phyloP scores from a whole-genome alignment of 2,888 invertebrate genomes.

The Synanthedon formicaeformis region DNA sequence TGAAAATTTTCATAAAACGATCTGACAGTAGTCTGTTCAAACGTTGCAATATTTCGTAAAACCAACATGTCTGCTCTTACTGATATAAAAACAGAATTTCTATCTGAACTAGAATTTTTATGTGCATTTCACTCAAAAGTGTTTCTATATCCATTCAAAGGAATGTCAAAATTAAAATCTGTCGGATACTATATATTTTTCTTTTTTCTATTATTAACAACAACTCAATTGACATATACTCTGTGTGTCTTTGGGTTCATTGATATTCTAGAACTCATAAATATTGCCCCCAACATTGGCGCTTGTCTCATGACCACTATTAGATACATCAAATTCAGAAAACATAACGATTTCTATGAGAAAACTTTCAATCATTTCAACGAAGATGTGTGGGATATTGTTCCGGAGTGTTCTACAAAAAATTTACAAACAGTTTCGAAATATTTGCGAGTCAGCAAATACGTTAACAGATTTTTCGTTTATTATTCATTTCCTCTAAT shows the following conservation, averaged over 20 bases:
- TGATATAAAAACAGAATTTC: not conserved
- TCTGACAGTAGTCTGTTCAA: too few species aligned
- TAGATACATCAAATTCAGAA: conserved; percentile 36
- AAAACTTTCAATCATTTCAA: conserved; percentile 33
- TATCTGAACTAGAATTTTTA: conserved; percentile 28
- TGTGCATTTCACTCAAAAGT: conserved; percentile 26
- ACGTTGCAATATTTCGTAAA: not conserved
- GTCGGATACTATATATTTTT: conserved; percentile 22
- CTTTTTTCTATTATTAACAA: conserved; percentile 25
- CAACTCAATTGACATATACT: conserved; percentile 29
- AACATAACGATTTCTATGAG: conserved; percentile 26
- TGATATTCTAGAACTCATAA: conserved; percentile 41
- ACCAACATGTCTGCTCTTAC: not conserved
- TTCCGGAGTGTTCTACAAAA: conserved; percentile 17
- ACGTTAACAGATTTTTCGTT: conserved; percentile 29
- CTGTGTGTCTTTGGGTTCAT: conserved; percentile 25
- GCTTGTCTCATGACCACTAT: conserved; percentile 37
- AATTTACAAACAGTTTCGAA: conserved; percentile 24
- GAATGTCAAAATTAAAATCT: conserved; percentile 18
- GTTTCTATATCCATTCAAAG: conserved; percentile 39
- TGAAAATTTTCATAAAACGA: not conserved
- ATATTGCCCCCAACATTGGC: conserved; percentile 47
- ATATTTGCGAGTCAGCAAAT: conserved; percentile 23
- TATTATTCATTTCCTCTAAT: conserved; percentile 31
- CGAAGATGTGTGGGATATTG: conserved; percentile 29